Evolutionary conservation across 2,113 vertebrate species (phyloP).

Genomic region (Poicephalus gulielmi): DNA sequence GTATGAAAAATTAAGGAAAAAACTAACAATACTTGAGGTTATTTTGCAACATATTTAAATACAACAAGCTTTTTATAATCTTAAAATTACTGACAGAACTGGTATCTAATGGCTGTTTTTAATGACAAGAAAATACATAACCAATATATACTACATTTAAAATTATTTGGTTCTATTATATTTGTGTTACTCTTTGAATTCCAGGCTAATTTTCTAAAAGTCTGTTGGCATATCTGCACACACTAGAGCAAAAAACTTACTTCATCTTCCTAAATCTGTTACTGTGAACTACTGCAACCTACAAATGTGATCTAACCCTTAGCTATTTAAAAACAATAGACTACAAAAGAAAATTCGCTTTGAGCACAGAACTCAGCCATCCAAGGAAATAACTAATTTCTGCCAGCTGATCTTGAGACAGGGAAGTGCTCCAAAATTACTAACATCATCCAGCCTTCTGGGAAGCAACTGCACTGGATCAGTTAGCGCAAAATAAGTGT

Average conservation of each 20-base stretch:
- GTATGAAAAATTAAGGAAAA: neutral
- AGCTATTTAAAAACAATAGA: conserved; percentile 39
- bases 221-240: neutral
- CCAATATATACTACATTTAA: neutral
- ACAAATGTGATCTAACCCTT: conserved; percentile 6
- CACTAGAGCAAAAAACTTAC: neutral
- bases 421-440: conserved; percentile 33
- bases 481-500: neutral
- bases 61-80: neutral
- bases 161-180: neutral
- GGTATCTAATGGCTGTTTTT: neutral
- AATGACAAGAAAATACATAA: neutral
- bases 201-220: neutral
- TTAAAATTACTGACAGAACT: neutral
- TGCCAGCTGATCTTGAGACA: conserved; percentile 62
- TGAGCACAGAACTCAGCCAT: conserved; percentile 55
- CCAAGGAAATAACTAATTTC: conserved; percentile 61
- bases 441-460: conserved; percentile 52
- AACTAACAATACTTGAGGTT: neutral
- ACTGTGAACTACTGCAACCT: conserved; percentile 4
- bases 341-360: conserved; percentile 52
- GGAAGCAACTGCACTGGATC: conserved; percentile 15
- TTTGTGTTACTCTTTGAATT: neutral
- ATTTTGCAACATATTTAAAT: neutral
- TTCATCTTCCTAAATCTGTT: neutral